phyloP scores from a whole-genome alignment of 1,140 invertebrate species.

The Eueides isabella region DNA sequence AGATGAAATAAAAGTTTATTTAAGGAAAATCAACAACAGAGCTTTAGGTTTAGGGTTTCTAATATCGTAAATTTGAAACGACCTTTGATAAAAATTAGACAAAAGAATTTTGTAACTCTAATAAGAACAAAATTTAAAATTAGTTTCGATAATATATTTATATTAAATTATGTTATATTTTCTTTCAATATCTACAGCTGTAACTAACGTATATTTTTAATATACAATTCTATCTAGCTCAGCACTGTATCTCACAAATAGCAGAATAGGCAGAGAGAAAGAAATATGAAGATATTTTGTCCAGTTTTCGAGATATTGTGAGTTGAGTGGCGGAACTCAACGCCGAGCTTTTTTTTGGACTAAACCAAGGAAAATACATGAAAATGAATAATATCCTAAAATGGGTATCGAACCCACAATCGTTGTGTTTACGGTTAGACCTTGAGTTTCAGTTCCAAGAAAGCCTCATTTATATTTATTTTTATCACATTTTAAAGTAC shows the following conservation, averaged over 20 bases:
- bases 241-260: too few species aligned
- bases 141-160: not conserved
- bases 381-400: not conserved
- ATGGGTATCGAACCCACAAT: not conserved
- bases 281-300: too few species aligned
- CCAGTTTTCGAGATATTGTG: too few species aligned
- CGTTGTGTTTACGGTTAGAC: too few species aligned
- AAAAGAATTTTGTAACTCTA: not conserved
- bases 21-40: conserved; percentile 11
- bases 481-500: too few species aligned
- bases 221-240: too few species aligned
- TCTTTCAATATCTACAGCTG: too few species aligned
- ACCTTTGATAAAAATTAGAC: not conserved
- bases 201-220: too few species aligned
- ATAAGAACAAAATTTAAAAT: not conserved
- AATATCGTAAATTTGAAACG: not conserved
- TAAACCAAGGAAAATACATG: not conserved
- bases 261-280: too few species aligned
- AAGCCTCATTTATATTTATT: too few species aligned
- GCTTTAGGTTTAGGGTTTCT: conserved; percentile 6
- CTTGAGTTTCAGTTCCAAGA: too few species aligned
- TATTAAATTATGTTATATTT: not conserved
- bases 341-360: not conserved
- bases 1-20: conserved; percentile 34
- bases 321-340: not conserved